phyloP scores from a whole-genome alignment of 1,140 invertebrate species.

The Fopius arisanus region DNA sequence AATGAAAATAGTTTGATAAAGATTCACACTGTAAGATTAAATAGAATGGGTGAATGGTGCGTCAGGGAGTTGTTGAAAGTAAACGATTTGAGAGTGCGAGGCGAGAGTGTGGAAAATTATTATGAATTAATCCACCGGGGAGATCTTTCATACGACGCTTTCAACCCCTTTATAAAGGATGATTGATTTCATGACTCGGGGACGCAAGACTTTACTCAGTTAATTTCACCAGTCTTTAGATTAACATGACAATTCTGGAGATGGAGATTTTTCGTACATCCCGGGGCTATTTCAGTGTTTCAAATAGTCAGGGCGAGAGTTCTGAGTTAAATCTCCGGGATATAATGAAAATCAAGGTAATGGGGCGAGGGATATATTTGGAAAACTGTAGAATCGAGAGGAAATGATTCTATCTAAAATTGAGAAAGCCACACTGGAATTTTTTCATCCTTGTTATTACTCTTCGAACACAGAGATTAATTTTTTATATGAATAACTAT shows the following conservation, averaged over 20 bases:
- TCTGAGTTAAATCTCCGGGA: too few relatives aligned
- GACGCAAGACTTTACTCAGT: not conserved
- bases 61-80: not conserved
- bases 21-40: not conserved
- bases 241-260: not conserved
- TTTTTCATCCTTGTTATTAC: too few relatives aligned
- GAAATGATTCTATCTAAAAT: too few relatives aligned
- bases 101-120: not conserved
- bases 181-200: slow-evolving; percentile 13
- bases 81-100: not conserved
- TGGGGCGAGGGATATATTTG: too few relatives aligned
- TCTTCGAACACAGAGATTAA: too few relatives aligned
- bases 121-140: slow-evolving; percentile 19
- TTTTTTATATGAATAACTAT: too few relatives aligned
- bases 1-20: too few relatives aligned
- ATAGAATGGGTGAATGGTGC: not conserved
- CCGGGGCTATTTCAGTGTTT: not conserved
- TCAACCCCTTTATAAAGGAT: slow-evolving; percentile 14
- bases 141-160: not conserved
- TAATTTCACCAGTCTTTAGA: not conserved
- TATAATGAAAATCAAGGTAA: too few relatives aligned
- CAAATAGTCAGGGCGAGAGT: too few relatives aligned
- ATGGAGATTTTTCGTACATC: not conserved
- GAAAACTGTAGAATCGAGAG: too few relatives aligned
- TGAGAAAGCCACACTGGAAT: too few relatives aligned